Evolutionary conservation across 2,888 invertebrate species (phyloP).

Genomic region (Cataglyphis cursor): DNA sequence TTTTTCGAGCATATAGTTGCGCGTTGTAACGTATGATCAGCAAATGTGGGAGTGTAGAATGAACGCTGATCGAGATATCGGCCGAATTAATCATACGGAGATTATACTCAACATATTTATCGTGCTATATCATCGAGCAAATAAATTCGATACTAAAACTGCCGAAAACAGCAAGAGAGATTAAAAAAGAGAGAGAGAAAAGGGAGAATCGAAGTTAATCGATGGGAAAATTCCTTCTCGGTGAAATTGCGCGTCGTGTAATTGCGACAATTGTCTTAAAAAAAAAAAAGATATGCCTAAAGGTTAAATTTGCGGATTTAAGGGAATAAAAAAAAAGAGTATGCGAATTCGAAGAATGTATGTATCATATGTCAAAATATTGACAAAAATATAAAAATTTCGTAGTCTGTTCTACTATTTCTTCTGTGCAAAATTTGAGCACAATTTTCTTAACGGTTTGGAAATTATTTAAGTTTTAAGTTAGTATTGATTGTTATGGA

Average conservation of each 20-base stretch:
- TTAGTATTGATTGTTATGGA: no score
- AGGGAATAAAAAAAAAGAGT: conserved; percentile 64
- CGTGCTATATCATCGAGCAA: conserved; percentile 16
- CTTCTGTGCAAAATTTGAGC: no score
- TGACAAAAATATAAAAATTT: no score
- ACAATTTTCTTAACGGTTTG: no score
- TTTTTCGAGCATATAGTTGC: background rate
- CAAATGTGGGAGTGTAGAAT: background rate
- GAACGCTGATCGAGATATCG: conserved; percentile 4
- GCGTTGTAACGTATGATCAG: background rate
- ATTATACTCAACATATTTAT: background rate
- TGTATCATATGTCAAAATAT: no score
- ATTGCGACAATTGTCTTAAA: background rate
- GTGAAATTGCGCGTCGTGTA: conserved; percentile 8
- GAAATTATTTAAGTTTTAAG: no score
- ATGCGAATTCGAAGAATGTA: conserved; percentile 3
- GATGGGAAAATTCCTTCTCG: background rate
- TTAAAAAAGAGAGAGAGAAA: background rate
- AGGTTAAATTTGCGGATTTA: conserved; percentile 14
- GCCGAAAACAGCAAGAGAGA: background rate
- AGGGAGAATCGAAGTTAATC: background rate
- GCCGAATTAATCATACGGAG: background rate
- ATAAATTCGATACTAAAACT: background rate
- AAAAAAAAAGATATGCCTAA: background rate
- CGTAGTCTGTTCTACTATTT: no score